A percentile compares a stretch with the other conserved stretches of the same genome.
Conservation (phyloP, 2,888 invertebrate species). For the Epistrophe grossulariae region DNA sequence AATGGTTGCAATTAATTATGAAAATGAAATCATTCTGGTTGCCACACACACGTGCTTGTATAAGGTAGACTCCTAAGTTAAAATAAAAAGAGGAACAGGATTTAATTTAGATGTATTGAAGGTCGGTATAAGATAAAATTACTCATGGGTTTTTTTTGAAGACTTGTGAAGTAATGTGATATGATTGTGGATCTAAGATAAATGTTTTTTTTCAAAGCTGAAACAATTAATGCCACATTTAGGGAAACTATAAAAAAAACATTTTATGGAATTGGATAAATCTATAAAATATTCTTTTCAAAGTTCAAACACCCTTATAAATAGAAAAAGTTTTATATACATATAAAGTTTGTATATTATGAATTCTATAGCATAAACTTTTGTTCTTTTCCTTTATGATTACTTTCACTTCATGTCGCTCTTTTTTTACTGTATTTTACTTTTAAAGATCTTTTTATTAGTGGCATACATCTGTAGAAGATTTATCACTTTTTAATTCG, state of each 20-base stretch:
- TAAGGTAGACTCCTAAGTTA: neutral
- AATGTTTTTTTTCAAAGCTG: conserved; percentile 5
- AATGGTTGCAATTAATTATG: conserved; percentile 73
- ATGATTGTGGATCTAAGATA: conserved; percentile 13
- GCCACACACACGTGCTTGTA: conserved; percentile 58
- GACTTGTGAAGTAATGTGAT: conserved; percentile 40
- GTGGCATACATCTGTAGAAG: no score
- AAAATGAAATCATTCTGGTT: conserved; percentile 69
- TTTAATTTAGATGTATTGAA: conserved; percentile 64
- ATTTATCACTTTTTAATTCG: no score
- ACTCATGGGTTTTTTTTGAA: neutral
- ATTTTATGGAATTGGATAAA: neutral
- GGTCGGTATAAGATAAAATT: conserved; percentile 43
- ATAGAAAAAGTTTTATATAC: no score
- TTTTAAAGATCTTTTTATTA: no score
- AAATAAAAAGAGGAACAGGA: conserved; percentile 5
- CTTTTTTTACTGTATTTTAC: no score
- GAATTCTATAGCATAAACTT: no score
- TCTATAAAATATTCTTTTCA: neutral
- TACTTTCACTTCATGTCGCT: no score
- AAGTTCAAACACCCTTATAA: neutral
- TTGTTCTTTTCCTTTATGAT: no score
- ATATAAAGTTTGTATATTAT: no score
- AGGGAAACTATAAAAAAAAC: neutral
- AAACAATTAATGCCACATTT: neutral